phyloP scores from a whole-genome alignment of 1,140 invertebrate species.

The Sipha flava region DNA sequence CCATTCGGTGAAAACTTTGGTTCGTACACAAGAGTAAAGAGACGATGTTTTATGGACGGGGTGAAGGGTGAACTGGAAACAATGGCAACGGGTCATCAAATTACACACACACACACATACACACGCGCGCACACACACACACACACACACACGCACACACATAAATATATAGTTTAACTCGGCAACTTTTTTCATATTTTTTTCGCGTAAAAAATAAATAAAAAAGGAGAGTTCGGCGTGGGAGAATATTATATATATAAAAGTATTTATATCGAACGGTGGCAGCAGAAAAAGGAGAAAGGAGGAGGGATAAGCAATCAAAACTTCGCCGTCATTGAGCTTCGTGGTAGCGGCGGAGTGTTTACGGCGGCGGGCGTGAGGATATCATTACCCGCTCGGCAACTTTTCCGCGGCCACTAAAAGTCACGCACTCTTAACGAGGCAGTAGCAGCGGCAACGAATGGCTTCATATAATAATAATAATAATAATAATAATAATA shows the following conservation, averaged over 20 bases:
- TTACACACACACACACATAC: too few species aligned
- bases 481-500: too few species aligned
- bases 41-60: too few species aligned
- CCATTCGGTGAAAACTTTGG: neutral
- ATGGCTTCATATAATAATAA: too few species aligned
- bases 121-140: too few species aligned
- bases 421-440: conserved; percentile 3
- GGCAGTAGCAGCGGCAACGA: neutral
- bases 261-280: neutral
- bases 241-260: neutral
- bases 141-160: too few species aligned
- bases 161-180: neutral
- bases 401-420: conserved; percentile 4
- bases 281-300: neutral
- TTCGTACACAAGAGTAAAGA: neutral
- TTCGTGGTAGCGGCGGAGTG: neutral
- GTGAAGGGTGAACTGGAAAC: neutral
- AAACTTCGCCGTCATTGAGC: conserved; percentile 16
- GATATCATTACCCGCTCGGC: conserved; percentile 6
- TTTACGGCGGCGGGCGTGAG: neutral
- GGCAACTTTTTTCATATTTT: conserved; percentile 15
- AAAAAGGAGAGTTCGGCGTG: neutral
- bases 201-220: neutral
- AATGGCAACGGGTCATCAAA: neutral
- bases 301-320: neutral